A percentile compares a stretch with the other conserved stretches of the same genome.
Evolutionary conservation across 2,888 invertebrate species (phyloP).

Genomic region (Eupithecia abbreviata): DNA sequence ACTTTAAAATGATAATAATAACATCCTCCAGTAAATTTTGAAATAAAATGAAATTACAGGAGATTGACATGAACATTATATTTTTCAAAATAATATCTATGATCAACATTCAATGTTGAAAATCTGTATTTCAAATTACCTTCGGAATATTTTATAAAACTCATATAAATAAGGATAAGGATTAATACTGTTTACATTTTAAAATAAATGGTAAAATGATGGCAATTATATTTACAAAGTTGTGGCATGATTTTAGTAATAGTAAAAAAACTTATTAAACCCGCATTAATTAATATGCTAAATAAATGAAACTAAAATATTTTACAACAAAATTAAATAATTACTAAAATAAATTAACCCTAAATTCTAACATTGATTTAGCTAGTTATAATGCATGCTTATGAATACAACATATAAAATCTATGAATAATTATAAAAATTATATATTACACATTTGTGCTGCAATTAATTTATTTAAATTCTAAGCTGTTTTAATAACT

Average conservation of each 20-base stretch:
- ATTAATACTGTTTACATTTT: constrained; percentile 82
- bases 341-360: constrained; percentile 65
- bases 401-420: constrained; percentile 19
- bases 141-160: constrained; percentile 45
- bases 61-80: neutral
- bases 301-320: constrained; percentile 56
- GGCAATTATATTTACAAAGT: constrained; percentile 73
- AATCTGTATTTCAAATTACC: constrained; percentile 4
- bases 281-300: constrained; percentile 72
- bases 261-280: constrained; percentile 61
- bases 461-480: constrained; percentile 41
- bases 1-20: constrained; percentile 54
- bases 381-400: constrained; percentile 46
- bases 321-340: constrained; percentile 64
- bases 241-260: constrained; percentile 66
- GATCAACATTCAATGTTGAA: constrained; percentile 7
- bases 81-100: neutral
- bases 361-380: constrained; percentile 55
- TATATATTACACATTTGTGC: constrained; percentile 20
- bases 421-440: constrained; percentile 2
- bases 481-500: constrained; percentile 38
- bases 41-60: neutral
- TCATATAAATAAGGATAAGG: constrained; percentile 74
- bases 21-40: constrained; percentile 46
- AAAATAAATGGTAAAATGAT: constrained; percentile 74